A percentile compares a stretch with the other conserved stretches of the same genome.
Evolutionary conservation across 2,113 vertebrate genomes (phyloP).

Genomic region (Dendrocopos noguchii): DNA sequence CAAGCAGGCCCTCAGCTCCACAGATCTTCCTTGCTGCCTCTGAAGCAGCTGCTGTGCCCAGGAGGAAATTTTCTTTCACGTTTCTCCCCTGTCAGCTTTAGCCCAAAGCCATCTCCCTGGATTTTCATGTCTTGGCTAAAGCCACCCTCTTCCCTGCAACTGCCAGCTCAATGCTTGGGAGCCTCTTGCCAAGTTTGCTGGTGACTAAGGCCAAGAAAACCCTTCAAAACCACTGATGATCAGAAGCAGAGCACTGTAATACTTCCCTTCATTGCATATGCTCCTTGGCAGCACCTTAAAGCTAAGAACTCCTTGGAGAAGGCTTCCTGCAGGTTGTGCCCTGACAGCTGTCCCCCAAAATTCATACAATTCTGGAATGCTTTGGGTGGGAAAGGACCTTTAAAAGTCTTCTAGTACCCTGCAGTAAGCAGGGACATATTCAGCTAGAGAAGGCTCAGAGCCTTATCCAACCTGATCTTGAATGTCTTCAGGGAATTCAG

Average conservation of each 20-base stretch:
- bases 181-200: constrained; percentile 49
- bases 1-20: not conserved
- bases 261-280: not conserved
- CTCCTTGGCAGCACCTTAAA: not conserved
- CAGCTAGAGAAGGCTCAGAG: not conserved
- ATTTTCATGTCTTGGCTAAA: constrained; percentile 31
- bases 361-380: not conserved
- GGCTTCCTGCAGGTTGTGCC: not conserved
- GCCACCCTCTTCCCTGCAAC: not conserved
- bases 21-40: not conserved
- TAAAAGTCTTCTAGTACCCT: not conserved
- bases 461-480: not conserved
- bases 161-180: constrained; percentile 27
- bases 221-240: constrained; percentile 41
- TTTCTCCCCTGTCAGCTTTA: not conserved
- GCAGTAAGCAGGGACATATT: not conserved
- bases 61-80: not conserved
- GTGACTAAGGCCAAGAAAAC: constrained; percentile 40
- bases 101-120: not conserved
- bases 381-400: not conserved
- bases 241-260: constrained; percentile 7
- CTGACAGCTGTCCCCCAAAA: not conserved
- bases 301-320: not conserved
- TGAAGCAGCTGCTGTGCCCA: not conserved
- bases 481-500: not conserved